phyloP scores from a whole-genome alignment of 2,888 invertebrate species.

The Dynastes tityus region DNA sequence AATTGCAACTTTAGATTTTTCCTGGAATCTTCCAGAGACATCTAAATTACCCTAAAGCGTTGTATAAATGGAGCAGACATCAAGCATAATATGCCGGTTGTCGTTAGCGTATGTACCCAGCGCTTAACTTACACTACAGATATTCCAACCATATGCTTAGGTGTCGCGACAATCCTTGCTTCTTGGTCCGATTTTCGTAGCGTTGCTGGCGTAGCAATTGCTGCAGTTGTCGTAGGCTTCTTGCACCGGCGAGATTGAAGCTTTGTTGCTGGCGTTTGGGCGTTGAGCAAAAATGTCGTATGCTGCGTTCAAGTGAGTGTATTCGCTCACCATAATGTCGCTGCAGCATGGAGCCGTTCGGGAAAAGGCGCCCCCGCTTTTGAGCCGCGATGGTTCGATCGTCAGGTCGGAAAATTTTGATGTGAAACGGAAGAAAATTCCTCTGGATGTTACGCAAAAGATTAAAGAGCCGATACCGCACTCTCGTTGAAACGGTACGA shows the following conservation, averaged over 20 bases:
- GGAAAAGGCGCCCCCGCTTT: conserved; percentile 62
- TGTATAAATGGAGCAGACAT: neutral
- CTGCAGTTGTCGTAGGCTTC: conserved; percentile 20
- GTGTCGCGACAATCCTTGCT: conserved; percentile 33
- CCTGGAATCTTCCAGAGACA: neutral
- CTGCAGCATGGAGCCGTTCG: conserved; percentile 68
- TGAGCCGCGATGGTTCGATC: conserved; percentile 54
- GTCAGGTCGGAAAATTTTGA: no score
- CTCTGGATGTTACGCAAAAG: neutral
- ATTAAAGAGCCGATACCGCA: conserved; percentile 53
- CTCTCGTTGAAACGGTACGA: conserved; percentile 34
- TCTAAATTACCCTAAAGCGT: neutral
- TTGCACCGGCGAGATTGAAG: conserved; percentile 23
- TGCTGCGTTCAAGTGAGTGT: conserved; percentile 43
- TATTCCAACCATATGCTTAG: conserved; percentile 46
- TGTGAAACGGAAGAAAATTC: conserved; percentile 43
- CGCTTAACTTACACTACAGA: conserved; percentile 42
- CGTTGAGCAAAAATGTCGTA: conserved; percentile 49
- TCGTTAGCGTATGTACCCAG: neutral
- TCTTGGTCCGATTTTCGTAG: conserved; percentile 29
- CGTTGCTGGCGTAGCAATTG: conserved; percentile 6
- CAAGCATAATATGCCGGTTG: neutral
- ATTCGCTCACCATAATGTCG: conserved; percentile 62
- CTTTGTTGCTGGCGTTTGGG: conserved; percentile 42
- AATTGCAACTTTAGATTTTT: neutral